A percentile compares a stretch with the other conserved stretches of the same genome.
These are phyloP conservation scores for Phoebastria nigripes DNA, from an alignment of 2,797 vertebrate genomes.

Conservation along the genomic window DNA sequence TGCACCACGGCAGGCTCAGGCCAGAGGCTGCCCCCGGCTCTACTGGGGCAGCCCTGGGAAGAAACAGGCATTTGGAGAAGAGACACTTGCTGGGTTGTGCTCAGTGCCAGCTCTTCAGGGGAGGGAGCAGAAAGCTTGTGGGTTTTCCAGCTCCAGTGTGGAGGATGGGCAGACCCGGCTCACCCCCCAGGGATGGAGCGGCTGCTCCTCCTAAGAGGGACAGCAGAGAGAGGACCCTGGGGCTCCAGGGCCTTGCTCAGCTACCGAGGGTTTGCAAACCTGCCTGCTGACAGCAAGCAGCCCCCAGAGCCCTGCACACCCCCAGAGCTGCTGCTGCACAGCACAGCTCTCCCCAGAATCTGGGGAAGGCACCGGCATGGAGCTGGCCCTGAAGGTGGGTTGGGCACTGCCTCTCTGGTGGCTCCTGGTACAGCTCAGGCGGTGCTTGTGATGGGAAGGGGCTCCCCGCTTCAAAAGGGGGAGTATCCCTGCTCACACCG, in stretches of 20 bases:
- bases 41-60: background rate
- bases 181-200: background rate
- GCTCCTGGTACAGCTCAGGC: background rate
- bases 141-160: background rate
- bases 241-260: background rate
- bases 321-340: fast-evolving
- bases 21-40: background rate
- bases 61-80: background rate
- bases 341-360: background rate
- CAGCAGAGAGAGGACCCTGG: background rate
- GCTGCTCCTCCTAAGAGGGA: background rate
- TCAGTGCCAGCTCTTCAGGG: background rate
- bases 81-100: background rate
- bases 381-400: background rate
- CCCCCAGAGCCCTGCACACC: background rate
- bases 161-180: background rate
- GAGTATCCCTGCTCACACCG: background rate
- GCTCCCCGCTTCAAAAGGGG: background rate
- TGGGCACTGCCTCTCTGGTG: background rate
- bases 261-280: background rate
- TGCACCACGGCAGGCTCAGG: background rate
- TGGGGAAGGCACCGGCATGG: background rate
- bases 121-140: background rate
- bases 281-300: background rate
- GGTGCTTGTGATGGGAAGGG: background rate